Evolutionary conservation across 2,113 vertebrate genomes (phyloP), one percentile per base, ranked within the genome.

Genomic region (Ardeotis arabs): DNA sequence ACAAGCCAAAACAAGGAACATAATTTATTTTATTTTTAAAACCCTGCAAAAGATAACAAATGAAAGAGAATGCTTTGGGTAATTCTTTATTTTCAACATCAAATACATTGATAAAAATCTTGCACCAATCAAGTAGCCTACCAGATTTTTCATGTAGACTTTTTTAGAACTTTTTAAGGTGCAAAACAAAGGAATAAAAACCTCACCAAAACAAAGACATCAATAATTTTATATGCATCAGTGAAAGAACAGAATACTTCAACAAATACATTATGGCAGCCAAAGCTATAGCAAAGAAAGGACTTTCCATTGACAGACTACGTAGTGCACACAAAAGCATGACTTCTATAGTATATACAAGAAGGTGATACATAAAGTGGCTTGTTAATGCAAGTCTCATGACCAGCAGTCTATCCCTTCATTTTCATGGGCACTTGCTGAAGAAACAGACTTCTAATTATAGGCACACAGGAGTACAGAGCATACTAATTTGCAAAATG

Each of bases 41-140:
- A 70, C 23, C 44, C 21, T 23, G 14, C 35, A 67, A 78, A 87
- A 72, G 18, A 88, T n/a, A 89, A 80, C 17, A 76, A 62, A 78
- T 33, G 8, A 62, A 93, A 76, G 18, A 24, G 56, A 49, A 44
- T 76, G n/a, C 64, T 98, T 80, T 68, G 52, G 88, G 97, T 96
- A 88, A 90, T 94, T 97, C 77, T 98, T 98, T 98, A 98, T 98
- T 98, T 98, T 97, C 88, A 96, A 98, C 98, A 98, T 97, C 98
- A 98, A 98, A 98, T 94, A 97, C 85, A 88, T 81, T 95, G 94
- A 98, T 95, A 98, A 97, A 94, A 98, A 96, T 97, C 95, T 97
- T 97, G 97, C 96, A 97, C 89, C 97, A 69, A 93, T 95, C 29
- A 52, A 87, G 49, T 96, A 96, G 90, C 95, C 86, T 68, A 92